Base-by-base conservation (phyloP, 2,797 vertebrate species). In the Sparidentex hasta region DNA sequence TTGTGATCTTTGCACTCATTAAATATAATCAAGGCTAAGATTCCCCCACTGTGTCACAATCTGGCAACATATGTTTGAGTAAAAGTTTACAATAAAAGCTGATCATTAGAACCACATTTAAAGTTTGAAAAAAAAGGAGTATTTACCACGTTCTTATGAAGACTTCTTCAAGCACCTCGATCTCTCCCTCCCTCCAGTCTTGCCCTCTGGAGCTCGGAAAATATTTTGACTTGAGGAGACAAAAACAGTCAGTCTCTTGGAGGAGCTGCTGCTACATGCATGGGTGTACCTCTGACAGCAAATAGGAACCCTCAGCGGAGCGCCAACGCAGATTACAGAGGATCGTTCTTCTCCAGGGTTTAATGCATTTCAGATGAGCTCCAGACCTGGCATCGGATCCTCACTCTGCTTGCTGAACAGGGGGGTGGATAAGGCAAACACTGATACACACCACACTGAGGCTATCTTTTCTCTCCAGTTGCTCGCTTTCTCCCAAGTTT, bases 291-390 rank as follows among this genome's bases (percentile, higher is more conserved):
- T 85, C 80, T 78, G 63, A 80, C 90, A 91, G 87, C 78, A 81
- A 90, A 87, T 87, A 86, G 84, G 71, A 88, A 23, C 74, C 74
- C 82, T 89, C 68, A 11, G 79, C 8, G 64, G 68, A 80, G 81
- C 52, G 76, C 75, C 87, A 85, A 52, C 17, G 14, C 78, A 66
- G 86, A 86, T 80, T 56, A 87, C 66, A 92, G 85, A 83, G 83
- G 83, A 87, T 82, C 65, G 20, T 87, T 92, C 85, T 92, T 91
- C 89, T 92, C 77, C 81, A 54, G 85, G 71, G 74, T 82, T 88
- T 93, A 90, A 94, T 91, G 72, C 71, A 86, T 91, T 90, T 95
- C 89, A 94, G 94, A 93, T 92, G 90, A 94, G 89, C 82, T 87
- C 81, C 78, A 70, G 70, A 77, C 76, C 87, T 88, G 92, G 78